phyloP scores from a whole-genome alignment of 2,113 vertebrate species.

The Neopipo cinnamomea region DNA sequence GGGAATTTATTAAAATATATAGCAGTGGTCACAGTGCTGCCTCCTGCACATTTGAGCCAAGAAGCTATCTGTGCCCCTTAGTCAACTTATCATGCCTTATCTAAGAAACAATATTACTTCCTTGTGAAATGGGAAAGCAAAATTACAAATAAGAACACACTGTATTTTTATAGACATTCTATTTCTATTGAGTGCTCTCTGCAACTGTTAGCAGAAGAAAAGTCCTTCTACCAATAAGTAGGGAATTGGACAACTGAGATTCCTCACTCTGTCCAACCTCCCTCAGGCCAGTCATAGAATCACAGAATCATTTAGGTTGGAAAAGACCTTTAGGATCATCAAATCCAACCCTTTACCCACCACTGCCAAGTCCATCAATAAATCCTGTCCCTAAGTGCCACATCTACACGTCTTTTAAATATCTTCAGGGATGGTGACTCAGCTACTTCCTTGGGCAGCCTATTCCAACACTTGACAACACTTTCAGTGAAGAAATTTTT shows the following conservation, averaged over 20 bases:
- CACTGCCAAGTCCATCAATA: neutral
- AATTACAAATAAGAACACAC: neutral
- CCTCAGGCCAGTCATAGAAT: neutral
- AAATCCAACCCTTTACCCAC: neutral
- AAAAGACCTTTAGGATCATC: neutral
- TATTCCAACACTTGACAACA: neutral
- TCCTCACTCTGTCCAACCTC: neutral
- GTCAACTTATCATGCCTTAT: neutral
- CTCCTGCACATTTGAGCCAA: neutral
- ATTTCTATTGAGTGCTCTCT: neutral
- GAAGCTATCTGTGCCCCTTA: neutral
- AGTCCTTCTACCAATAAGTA: neutral
- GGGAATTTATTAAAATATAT: neutral
- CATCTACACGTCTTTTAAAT: neutral
- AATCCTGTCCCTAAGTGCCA: neutral
- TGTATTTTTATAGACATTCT: neutral
- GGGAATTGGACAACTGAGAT: neutral
- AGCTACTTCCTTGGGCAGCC: neutral
- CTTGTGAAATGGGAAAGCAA: neutral
- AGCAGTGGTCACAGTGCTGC: neutral
- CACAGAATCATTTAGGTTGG: neutral
- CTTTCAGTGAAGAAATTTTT: neutral
- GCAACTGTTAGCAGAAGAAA: neutral
- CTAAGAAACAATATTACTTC: neutral
- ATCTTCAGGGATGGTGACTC: neutral